These are phyloP conservation scores for Apteryx mantelli DNA, from an alignment of 2,113 vertebrate genomes.

Conservation along the genomic window DNA sequence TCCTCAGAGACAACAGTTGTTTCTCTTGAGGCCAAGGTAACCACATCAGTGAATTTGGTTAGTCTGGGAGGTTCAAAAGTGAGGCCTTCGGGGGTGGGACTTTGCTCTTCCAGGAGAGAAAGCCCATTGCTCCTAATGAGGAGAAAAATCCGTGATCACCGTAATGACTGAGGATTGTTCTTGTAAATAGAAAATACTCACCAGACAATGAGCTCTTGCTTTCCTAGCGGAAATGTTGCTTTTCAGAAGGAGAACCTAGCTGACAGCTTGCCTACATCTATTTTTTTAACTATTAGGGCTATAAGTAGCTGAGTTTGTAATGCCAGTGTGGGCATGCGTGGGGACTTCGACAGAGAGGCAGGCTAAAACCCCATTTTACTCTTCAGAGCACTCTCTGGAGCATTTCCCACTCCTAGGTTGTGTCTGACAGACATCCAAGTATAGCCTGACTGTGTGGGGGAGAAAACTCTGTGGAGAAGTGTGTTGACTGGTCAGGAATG, in stretches of 20 bases:
- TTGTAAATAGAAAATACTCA: not conserved
- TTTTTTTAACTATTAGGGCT: not conserved
- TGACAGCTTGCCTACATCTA: no score
- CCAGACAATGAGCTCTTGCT: not conserved
- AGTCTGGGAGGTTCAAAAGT: not conserved
- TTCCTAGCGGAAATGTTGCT: not conserved
- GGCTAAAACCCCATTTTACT: not conserved
- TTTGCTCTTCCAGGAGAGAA: not conserved
- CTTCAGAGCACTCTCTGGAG: not conserved
- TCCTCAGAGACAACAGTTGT: not conserved
- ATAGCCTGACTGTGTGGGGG: not conserved
- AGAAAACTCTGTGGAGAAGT: not conserved
- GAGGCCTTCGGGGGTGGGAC: not conserved
- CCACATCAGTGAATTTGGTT: not conserved
- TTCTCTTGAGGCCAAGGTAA: not conserved
- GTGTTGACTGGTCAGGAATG: not conserved
- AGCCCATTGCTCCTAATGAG: not conserved
- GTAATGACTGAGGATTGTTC: not conserved
- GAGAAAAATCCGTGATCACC: not conserved
- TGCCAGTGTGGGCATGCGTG: not conserved
- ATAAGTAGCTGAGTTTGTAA: not conserved
- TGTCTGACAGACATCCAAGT: not conserved
- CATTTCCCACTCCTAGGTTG: accelerated
- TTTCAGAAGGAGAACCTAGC: no score
- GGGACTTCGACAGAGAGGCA: not conserved